These are phyloP conservation scores for Cryptoblepharus egeriae DNA, from an alignment of 2,797 vertebrate genomes.

Conservation along the genomic window DNA sequence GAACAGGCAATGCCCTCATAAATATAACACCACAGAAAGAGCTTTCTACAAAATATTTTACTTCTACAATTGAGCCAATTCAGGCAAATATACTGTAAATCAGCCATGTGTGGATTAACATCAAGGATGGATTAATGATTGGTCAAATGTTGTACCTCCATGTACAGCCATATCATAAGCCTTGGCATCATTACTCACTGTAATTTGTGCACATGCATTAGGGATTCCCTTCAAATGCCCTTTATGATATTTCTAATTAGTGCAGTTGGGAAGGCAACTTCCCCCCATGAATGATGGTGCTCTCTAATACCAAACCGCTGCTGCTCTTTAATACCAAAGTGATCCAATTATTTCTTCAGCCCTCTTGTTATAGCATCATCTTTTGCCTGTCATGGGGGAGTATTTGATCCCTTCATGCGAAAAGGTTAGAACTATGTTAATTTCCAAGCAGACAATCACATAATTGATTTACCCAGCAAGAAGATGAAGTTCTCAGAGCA, in stretches of 20 bases:
- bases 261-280: constrained; percentile 20
- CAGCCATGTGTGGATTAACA: too few relatives aligned
- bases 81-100: too few relatives aligned
- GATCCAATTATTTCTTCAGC: constrained; percentile 40
- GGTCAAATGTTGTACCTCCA: too few relatives aligned
- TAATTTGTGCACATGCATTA: neutral
- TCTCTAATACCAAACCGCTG: neutral
- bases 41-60: too few relatives aligned
- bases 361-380: constrained; percentile 47
- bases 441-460: constrained; percentile 55
- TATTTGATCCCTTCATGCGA: constrained; percentile 47
- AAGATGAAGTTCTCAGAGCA: constrained; percentile 54
- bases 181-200: neutral
- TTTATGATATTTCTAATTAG: constrained; percentile 17
- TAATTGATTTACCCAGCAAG: constrained; percentile 65
- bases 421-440: constrained; percentile 46
- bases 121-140: too few relatives aligned
- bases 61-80: too few relatives aligned
- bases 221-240: constrained; percentile 24
- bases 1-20: too few relatives aligned
- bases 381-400: constrained; percentile 51
- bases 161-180: too few relatives aligned
- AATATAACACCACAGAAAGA: too few relatives aligned
- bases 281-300: constrained; percentile 7
- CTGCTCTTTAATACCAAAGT: constrained; percentile 34